Evolutionary conservation across 37 sponge, comb jelly and placozoan species (phyloP).

Genomic region (Bolinopsis microptera): DNA sequence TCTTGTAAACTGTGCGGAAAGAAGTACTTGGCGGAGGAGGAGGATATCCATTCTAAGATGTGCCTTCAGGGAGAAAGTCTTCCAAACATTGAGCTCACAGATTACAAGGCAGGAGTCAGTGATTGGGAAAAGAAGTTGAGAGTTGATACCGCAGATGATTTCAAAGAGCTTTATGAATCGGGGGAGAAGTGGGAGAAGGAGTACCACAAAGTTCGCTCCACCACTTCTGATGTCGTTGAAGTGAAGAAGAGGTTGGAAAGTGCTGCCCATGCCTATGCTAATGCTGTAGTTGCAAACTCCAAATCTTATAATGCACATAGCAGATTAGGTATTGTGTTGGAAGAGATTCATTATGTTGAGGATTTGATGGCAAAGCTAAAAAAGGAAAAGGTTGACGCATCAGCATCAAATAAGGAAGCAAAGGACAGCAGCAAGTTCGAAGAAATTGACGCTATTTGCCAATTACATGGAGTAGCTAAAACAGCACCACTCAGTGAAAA

Average conservation of each 20-base stretch:
- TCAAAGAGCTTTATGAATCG: slow-evolving; percentile 16
- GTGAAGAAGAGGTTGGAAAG: slow-evolving; percentile 7
- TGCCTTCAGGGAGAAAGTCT: slow-evolving; percentile 34
- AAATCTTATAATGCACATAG: slow-evolving; percentile 72
- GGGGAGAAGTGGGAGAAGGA: slow-evolving; percentile 1
- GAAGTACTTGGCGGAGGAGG: not conserved
- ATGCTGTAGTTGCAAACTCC: slow-evolving; percentile 76
- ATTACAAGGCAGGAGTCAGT: not conserved
- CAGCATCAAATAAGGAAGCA: slow-evolving; percentile 67
- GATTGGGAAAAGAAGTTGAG: slow-evolving; percentile 63
- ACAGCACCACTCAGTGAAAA: slow-evolving; percentile 79
- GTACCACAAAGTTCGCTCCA: not conserved
- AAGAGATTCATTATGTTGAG: slow-evolving; percentile 82
- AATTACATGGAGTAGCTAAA: slow-evolving; percentile 79
- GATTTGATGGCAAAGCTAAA: slow-evolving; percentile 79
- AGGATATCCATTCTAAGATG: not conserved
- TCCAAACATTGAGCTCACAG: not conserved
- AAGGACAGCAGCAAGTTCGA: slow-evolving; percentile 82
- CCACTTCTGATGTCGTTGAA: slow-evolving; percentile 23
- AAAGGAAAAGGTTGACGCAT: slow-evolving; percentile 73
- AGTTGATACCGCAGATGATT: slow-evolving; percentile 30
- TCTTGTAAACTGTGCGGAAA: slow-evolving; percentile 20
- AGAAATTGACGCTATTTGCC: slow-evolving; percentile 92
- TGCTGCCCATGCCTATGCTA: slow-evolving; percentile 67
- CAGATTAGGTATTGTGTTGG: slow-evolving; percentile 80